Evolutionary conservation across 2,113 vertebrate species (phyloP).

Genomic region (Aptenodytes patagonicus): DNA sequence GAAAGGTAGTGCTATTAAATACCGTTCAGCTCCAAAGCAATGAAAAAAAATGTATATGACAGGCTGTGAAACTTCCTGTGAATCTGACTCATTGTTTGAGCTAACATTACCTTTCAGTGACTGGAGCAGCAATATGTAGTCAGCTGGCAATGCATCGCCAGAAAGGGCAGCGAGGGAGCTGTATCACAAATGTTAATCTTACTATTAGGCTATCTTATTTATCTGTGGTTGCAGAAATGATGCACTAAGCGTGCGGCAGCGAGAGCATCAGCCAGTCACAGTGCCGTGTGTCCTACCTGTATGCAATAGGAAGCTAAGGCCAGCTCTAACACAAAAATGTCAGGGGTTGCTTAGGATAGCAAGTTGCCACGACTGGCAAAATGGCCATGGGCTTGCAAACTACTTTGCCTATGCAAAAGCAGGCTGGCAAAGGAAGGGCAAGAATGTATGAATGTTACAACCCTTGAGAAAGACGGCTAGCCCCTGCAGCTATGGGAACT

Average conservation of each 20-base stretch:
- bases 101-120: conserved; percentile 5
- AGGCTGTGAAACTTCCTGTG: conserved; percentile 35
- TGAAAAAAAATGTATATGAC: not conserved
- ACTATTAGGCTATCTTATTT: not conserved
- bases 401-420: not conserved
- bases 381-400: not conserved
- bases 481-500: not conserved
- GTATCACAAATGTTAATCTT: not conserved
- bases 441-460: not conserved
- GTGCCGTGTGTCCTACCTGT: not conserved
- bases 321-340: not conserved
- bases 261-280: not conserved
- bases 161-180: not conserved
- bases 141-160: not conserved
- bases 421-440: not conserved
- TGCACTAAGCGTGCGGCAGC: not conserved
- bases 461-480: not conserved
- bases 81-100: conserved; percentile 48
- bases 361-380: not conserved
- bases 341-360: not conserved
- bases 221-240: conserved; percentile 13
- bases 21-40: not conserved
- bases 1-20: not conserved
- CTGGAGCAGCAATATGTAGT: not conserved
- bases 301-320: not conserved